Percentiles rank a stretch among this genome's conserved stretches.
Conservation (phyloP, 2,113 vertebrate genomes). For the Vanacampus margaritifer region DNA sequence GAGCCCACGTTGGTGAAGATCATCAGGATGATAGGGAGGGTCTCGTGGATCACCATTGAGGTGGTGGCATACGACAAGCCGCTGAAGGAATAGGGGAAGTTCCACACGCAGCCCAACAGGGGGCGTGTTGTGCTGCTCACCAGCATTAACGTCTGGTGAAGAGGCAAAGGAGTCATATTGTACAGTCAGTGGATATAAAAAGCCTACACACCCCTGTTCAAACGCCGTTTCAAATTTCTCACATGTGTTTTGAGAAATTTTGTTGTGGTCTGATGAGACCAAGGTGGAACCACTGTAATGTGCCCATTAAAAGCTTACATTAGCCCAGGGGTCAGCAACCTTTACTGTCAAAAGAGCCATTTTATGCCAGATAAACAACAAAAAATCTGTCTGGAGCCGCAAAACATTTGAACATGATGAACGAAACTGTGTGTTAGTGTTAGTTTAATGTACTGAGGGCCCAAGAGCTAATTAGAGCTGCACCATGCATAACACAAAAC, state of each 20-base stretch:
- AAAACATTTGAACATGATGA: too few species aligned
- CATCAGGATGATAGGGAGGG: conserved; percentile 74
- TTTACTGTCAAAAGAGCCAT: too few species aligned
- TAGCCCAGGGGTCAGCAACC: too few species aligned
- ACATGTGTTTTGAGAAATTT: background rate
- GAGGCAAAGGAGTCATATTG: background rate
- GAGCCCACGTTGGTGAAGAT: conserved; percentile 69
- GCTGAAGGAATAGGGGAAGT: conserved; percentile 63
- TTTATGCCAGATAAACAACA: too few species aligned
- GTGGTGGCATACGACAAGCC: conserved; percentile 70
- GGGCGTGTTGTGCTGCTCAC: conserved; percentile 75
- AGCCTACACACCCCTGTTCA: background rate
- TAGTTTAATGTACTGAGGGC: too few species aligned
- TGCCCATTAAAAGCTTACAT: too few species aligned
- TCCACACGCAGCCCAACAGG: conserved; percentile 76
- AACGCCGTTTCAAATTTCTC: too few species aligned
- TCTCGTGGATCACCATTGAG: conserved; percentile 77
- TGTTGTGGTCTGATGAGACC: background rate
- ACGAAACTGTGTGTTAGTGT: too few species aligned
- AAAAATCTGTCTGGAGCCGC: too few species aligned
- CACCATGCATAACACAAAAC: too few species aligned
- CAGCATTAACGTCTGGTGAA: conserved; percentile 70
- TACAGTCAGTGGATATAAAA: background rate
- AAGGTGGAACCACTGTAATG: too few species aligned
- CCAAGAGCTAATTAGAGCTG: too few species aligned